Conservation (phyloP, 2,113 vertebrate genomes). For the Brachionichthys hirsutus region DNA sequence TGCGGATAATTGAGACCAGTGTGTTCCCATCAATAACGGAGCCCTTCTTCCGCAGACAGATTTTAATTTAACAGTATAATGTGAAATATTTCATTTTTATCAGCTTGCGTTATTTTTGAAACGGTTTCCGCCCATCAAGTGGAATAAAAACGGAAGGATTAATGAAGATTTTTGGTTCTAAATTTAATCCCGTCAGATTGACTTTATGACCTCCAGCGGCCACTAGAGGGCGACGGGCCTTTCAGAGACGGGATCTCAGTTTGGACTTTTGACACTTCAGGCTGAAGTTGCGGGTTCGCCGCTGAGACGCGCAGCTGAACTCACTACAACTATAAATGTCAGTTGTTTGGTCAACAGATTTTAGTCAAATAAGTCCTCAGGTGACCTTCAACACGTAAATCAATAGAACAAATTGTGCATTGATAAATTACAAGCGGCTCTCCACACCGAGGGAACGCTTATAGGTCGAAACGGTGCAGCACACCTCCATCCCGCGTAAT, state of each 20-base stretch:
- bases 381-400: slow-evolving; percentile 27
- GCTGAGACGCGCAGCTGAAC: neutral
- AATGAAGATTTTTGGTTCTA: neutral
- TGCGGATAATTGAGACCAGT: too few relatives aligned
- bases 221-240: slow-evolving; percentile 30
- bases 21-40: too few relatives aligned
- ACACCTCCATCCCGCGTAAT: slow-evolving; percentile 25
- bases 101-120: too few relatives aligned
- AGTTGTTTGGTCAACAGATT: neutral
- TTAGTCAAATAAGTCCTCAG: neutral
- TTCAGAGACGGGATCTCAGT: too few relatives aligned
- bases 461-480: slow-evolving; percentile 4
- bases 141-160: neutral
- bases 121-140: too few relatives aligned
- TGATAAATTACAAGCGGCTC: slow-evolving; percentile 22
- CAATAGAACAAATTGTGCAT: slow-evolving; percentile 5
- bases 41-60: too few relatives aligned
- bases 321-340: neutral
- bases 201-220: neutral
- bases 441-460: slow-evolving; percentile 22
- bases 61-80: too few relatives aligned
- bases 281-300: too few relatives aligned
- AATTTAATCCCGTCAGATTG: neutral
- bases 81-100: too few relatives aligned
- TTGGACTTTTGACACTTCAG: too few relatives aligned